Percentiles rank a stretch among this genome's conserved stretches.
phyloP scores from a whole-genome alignment of 2,797 vertebrate species.

The Hoplostethus mediterraneus region DNA sequence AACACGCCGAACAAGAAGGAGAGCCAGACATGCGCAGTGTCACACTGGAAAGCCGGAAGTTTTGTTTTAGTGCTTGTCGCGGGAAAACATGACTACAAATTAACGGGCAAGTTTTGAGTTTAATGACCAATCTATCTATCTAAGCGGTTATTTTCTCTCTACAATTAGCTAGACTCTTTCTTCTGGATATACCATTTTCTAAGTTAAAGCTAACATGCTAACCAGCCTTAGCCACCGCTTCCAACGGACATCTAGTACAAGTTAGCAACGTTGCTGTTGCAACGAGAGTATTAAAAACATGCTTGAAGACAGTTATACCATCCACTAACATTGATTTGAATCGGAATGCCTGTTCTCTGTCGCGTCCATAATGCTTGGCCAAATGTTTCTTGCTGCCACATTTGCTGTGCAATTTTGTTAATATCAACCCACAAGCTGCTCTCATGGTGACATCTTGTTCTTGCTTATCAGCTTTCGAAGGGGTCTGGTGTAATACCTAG shows the following conservation, averaged over 20 bases:
- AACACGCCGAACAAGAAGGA: constrained; percentile 43
- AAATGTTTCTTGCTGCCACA: not conserved
- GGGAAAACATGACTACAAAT: constrained; percentile 39
- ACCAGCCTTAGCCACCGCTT: no score
- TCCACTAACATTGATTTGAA: no score
- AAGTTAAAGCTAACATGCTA: not conserved
- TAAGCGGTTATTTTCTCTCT: not conserved
- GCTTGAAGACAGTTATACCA: no score
- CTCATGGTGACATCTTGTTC: no score
- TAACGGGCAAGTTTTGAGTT: not conserved
- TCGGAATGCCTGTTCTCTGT: not conserved
- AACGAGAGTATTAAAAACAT: no score
- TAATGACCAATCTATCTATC: not conserved
- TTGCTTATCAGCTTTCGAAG: no score
- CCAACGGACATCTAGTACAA: no score
- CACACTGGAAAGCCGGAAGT: constrained; percentile 45
- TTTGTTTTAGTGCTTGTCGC: constrained; percentile 21
- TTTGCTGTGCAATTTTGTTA: not conserved
- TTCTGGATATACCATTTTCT: not conserved
- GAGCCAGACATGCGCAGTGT: not conserved
- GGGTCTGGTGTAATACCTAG: no score
- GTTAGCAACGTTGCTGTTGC: no score
- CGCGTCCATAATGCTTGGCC: no score
- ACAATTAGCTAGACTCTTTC: rapidly evolving
- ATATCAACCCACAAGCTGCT: no score